phyloP scores from a whole-genome alignment of 2,888 invertebrate species.

The Autographa gamma region DNA sequence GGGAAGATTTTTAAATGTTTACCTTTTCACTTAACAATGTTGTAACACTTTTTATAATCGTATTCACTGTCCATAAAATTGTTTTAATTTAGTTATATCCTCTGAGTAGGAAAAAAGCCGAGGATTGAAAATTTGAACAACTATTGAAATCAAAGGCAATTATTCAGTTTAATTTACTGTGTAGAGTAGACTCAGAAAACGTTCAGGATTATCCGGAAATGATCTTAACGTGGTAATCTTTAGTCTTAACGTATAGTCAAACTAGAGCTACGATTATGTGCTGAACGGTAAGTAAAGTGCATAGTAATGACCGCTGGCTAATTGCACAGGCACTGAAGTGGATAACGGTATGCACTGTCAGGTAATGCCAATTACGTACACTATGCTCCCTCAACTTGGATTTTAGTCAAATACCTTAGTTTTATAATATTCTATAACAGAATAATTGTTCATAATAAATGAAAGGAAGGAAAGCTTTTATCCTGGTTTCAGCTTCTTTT shows the following conservation, averaged over 20 bases:
- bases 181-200: no score
- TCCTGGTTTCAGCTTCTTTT: background rate
- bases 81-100: no score
- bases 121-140: background rate
- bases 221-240: background rate
- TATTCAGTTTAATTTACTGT: background rate
- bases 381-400: background rate
- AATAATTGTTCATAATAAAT: background rate
- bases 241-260: slow-evolving; percentile 6
- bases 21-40: no score
- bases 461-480: background rate
- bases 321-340: slow-evolving; percentile 51
- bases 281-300: slow-evolving; percentile 62
- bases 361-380: slow-evolving; percentile 20
- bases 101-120: background rate
- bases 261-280: slow-evolving; percentile 45
- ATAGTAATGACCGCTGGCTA: slow-evolving; percentile 61
- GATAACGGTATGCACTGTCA: slow-evolving; percentile 51
- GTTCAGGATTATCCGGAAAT: slow-evolving; percentile 7
- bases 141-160: background rate
- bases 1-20: background rate
- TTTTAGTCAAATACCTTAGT: background rate
- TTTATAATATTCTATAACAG: background rate
- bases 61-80: no score
- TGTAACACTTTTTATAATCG: no score